These are phyloP conservation scores for Larimichthys polyactis DNA, from an alignment of 2,113 vertebrate species.

Conservation along the genomic window DNA sequence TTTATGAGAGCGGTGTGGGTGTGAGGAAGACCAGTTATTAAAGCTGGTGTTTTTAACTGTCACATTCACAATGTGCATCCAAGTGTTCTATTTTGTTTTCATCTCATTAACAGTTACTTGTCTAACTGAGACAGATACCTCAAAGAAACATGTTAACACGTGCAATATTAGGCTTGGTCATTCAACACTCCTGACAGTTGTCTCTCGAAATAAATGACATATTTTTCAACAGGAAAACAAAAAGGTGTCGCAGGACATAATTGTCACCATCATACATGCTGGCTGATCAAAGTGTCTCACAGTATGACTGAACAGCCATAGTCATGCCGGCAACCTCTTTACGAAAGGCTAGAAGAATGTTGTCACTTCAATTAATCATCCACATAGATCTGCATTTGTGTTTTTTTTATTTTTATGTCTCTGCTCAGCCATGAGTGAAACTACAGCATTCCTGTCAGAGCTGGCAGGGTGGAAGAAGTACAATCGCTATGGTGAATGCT, in stretches of 20 bases:
- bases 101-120: conserved; percentile 39
- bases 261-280: conserved; percentile 35
- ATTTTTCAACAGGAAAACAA: conserved; percentile 9
- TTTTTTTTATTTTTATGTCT: conserved; percentile 10
- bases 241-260: conserved; percentile 13
- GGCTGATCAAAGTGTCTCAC: conserved; percentile 31
- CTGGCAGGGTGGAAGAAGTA: not conserved
- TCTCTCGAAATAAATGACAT: conserved; percentile 22
- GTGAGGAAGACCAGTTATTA: not conserved
- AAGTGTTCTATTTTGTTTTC: conserved; percentile 4
- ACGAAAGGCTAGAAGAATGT: not conserved
- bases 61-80: conserved; percentile 6
- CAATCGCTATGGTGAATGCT: not conserved
- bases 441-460: not conserved
- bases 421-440: not conserved
- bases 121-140: conserved; percentile 7
- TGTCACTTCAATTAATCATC: conserved; percentile 26
- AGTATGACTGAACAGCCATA: conserved; percentile 15
- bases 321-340: not conserved
- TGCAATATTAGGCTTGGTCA: not conserved
- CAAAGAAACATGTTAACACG: conserved; percentile 14
- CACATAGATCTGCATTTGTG: not conserved
- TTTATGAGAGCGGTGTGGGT: not conserved
- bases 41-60: conserved; percentile 20
- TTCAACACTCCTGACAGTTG: conserved; percentile 8